These are phyloP conservation scores for Drosophila ezoana DNA, from an alignment of 2,888 invertebrate species.

Conservation along the genomic window DNA sequence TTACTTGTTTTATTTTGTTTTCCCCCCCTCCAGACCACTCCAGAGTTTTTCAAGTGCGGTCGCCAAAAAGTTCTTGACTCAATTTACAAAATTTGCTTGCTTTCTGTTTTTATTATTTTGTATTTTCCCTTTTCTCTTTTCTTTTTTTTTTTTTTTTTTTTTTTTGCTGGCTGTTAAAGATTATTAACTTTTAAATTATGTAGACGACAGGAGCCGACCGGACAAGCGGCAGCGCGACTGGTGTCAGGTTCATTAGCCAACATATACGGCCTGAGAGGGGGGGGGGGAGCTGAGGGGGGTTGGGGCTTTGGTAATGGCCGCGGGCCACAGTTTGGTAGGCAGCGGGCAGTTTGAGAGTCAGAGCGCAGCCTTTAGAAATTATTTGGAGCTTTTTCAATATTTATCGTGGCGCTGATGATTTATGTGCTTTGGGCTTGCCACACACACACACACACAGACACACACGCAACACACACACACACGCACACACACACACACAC, in stretches of 20 bases:
- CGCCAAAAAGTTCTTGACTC: conserved; percentile 67
- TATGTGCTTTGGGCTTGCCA: conserved; percentile 50
- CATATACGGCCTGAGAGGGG: not conserved
- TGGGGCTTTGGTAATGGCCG: not conserved
- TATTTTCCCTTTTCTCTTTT: conserved; percentile 13
- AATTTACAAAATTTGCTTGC: conserved; percentile 66
- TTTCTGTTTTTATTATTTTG: conserved; percentile 23
- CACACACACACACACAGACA: conserved; percentile 12
- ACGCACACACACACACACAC: not conserved
- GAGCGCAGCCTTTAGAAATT: conserved; percentile 40
- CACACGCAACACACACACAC: not conserved
- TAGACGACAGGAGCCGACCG: conserved; percentile 22
- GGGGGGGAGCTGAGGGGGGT: not conserved
- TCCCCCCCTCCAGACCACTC: not conserved
- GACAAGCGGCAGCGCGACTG: conserved; percentile 7
- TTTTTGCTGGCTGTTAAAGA: conserved; percentile 34
- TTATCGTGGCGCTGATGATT: conserved; percentile 66
- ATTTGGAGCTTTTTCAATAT: conserved; percentile 61
- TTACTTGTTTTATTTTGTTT: not conserved
- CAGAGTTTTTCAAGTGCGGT: conserved; percentile 57
- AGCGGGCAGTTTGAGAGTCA: conserved; percentile 21
- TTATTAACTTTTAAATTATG: conserved; percentile 76
- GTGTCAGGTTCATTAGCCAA: conserved; percentile 57
- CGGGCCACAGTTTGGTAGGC: conserved; percentile 8
- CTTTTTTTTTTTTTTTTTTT: conserved; percentile 8